Conservation (phyloP, 2,797 vertebrate genomes). For the Clarias fuscus region DNA sequence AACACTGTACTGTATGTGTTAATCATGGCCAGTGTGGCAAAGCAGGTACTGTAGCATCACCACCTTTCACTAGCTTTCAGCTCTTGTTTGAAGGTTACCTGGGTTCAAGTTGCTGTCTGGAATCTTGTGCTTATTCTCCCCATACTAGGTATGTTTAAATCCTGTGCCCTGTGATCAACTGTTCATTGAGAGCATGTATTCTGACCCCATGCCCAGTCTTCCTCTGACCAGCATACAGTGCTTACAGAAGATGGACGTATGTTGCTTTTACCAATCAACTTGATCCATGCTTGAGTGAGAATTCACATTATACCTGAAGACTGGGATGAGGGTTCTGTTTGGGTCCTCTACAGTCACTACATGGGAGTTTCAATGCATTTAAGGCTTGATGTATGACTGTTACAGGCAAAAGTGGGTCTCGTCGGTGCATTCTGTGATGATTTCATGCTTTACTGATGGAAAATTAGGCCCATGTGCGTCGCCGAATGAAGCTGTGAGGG, state of each 20-base stretch:
- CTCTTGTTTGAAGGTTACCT: too few species aligned
- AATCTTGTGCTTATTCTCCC: not conserved
- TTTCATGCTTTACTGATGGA: conserved; percentile 98
- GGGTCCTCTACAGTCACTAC: conserved; percentile 19
- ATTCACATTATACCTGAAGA: conserved; percentile 4
- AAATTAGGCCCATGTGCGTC: conserved; percentile 93
- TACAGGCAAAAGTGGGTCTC: conserved; percentile 76
- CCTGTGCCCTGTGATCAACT: not conserved
- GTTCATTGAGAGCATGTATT: not conserved
- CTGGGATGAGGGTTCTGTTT: not conserved
- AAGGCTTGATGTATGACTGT: conserved; percentile 63
- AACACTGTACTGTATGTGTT: too few species aligned
- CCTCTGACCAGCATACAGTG: not conserved
- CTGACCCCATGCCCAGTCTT: not conserved
- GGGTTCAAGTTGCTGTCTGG: not conserved
- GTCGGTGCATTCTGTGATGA: conserved; percentile 92
- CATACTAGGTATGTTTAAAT: not conserved
- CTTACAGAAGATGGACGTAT: not conserved
- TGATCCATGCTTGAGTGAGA: conserved; percentile 8
- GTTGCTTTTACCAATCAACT: not conserved
- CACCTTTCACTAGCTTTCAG: too few species aligned
- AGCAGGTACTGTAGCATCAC: too few species aligned
- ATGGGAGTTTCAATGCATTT: conserved; percentile 83
- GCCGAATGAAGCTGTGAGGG: conserved; percentile 85
- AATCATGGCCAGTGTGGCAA: too few species aligned